Conservation (phyloP, 2,113 vertebrate species). For the Cranoglanis bouderius region DNA sequence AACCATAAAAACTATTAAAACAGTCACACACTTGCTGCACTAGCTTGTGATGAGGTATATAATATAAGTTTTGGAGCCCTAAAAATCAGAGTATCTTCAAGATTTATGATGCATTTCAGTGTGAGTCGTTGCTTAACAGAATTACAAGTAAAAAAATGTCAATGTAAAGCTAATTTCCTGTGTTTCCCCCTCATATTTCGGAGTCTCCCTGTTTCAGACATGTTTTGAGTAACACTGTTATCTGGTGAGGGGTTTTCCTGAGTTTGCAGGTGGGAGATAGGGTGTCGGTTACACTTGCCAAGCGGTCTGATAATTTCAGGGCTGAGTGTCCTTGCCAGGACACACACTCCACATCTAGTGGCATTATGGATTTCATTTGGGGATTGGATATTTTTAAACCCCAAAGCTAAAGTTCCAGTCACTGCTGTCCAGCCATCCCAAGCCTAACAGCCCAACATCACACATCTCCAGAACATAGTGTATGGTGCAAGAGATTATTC, state of each 20-base stretch:
- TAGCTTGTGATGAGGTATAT: background rate
- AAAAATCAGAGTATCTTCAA: background rate
- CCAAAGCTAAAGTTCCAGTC: conserved; percentile 59
- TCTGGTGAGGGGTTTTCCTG: conserved; percentile 23
- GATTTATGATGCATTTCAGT: background rate
- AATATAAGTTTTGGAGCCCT: background rate
- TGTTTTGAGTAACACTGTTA: conserved; percentile 1
- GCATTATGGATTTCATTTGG: conserved; percentile 71
- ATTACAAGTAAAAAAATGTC: background rate
- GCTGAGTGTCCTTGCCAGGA: conserved; percentile 39
- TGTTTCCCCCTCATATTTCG: background rate
- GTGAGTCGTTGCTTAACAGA: background rate
- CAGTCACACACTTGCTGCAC: background rate
- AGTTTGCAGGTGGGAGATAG: conserved; percentile 19
- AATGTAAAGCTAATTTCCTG: background rate
- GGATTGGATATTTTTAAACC: conserved; percentile 67
- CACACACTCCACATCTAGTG: conserved; percentile 61
- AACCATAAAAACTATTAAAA: background rate
- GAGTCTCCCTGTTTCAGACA: background rate
- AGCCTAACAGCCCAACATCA: conserved; percentile 22
- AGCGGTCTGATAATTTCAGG: conserved; percentile 46
- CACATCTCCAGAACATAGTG: conserved; percentile 35
- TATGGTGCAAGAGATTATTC: conserved; percentile 22
- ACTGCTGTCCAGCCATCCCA: conserved; percentile 7
- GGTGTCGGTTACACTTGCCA: conserved; percentile 42